Conservation (phyloP, 53 echinoderm and acorn worm genomes). For the Holothuria leucospilota region DNA sequence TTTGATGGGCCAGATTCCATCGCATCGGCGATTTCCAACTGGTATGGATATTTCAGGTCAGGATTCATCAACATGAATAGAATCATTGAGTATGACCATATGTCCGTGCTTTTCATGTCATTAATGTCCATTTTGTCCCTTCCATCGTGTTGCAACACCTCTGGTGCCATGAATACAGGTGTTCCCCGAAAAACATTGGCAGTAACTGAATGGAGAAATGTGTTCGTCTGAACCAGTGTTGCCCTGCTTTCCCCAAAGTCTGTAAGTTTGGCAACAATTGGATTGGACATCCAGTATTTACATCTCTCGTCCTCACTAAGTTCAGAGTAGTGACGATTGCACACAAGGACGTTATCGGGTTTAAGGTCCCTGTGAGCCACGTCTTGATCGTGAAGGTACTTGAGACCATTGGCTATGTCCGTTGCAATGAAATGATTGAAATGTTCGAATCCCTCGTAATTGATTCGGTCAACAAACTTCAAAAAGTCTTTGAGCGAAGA, state of each 20-base stretch:
- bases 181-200: no score
- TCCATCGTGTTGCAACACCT: neutral
- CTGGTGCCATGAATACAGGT: no score
- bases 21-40: neutral
- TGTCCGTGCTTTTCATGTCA: neutral
- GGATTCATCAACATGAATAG: constrained; percentile 7
- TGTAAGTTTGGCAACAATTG: constrained; percentile 33
- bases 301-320: neutral
- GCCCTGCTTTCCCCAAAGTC: constrained; percentile 59
- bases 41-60: neutral
- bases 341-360: constrained; percentile 31
- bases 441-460: constrained; percentile 2
- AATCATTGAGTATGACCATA: constrained; percentile 10
- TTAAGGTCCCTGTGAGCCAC: constrained; percentile 33
- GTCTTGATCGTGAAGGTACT: neutral
- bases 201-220: no score
- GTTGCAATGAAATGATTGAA: neutral
- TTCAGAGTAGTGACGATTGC: constrained; percentile 16
- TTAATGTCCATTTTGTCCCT: neutral
- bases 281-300: neutral
- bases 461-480: neutral
- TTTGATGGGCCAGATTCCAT: no score
- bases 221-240: constrained; percentile 39
- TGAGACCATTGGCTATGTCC: neutral
- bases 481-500: no score